phyloP scores from a whole-genome alignment of 2,888 invertebrate species.

The Cephus pygmeus region DNA sequence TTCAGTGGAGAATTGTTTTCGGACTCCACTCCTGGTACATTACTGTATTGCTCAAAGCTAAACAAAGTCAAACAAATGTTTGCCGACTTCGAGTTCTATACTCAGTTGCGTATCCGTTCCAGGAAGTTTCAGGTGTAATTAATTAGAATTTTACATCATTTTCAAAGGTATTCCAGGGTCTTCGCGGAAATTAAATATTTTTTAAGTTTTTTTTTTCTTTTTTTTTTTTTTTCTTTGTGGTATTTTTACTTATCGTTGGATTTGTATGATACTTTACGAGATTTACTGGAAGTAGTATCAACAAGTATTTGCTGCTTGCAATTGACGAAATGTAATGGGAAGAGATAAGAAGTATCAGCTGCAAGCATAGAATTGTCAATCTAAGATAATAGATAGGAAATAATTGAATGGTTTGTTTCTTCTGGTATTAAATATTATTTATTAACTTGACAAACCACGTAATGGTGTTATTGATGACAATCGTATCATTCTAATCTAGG shows the following conservation, averaged over 20 bases:
- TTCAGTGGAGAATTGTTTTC: slow-evolving; percentile 36
- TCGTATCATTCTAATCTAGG: background rate
- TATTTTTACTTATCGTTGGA: too few species aligned
- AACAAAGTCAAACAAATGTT: background rate
- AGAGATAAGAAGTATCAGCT: background rate
- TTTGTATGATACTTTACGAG: too few species aligned
- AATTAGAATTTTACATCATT: background rate
- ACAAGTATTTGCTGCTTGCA: too few species aligned
- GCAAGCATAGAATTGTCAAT: background rate
- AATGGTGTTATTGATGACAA: background rate
- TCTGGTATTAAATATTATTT: background rate
- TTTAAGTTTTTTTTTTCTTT: background rate
- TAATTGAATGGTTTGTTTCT: background rate
- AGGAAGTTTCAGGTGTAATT: background rate
- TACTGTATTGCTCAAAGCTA: background rate
- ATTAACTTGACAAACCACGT: background rate
- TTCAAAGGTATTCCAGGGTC: background rate
- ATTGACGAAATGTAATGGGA: too few species aligned
- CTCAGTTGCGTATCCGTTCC: background rate
- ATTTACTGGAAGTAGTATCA: too few species aligned
- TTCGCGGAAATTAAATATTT: background rate
- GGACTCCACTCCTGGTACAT: slow-evolving; percentile 5
- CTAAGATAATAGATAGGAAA: background rate
- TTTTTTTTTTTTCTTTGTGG: too few species aligned
- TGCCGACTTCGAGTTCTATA: background rate